These are phyloP conservation scores for Ypsolopha sequella DNA, from an alignment of 2,888 invertebrate species.

Conservation along the genomic window DNA sequence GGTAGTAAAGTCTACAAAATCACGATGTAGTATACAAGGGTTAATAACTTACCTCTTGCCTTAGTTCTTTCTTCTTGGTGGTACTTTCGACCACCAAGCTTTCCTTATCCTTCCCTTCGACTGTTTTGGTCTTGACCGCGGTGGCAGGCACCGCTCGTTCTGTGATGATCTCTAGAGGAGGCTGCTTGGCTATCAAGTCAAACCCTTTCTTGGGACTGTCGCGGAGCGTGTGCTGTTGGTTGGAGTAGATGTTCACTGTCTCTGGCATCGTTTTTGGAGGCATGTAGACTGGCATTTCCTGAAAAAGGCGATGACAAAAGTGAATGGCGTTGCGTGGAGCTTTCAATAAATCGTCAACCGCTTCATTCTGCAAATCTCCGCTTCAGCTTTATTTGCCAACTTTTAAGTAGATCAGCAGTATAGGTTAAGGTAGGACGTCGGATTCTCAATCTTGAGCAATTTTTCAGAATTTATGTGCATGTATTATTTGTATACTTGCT, in stretches of 20 bases:
- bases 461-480: too few relatives aligned
- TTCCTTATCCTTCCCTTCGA: not conserved
- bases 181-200: slow-evolving; percentile 18
- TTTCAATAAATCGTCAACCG: too few relatives aligned
- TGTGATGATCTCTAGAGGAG: slow-evolving; percentile 10
- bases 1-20: too few relatives aligned
- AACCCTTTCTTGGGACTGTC: slow-evolving; percentile 50
- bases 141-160: not conserved
- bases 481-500: too few relatives aligned
- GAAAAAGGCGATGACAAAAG: slow-evolving; percentile 1
- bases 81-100: slow-evolving; percentile 10
- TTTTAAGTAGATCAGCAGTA: too few relatives aligned
- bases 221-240: slow-evolving; percentile 38
- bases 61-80: slow-evolving; percentile 18
- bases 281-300: slow-evolving; percentile 40
- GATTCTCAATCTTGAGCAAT: too few relatives aligned
- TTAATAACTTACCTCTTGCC: slow-evolving; percentile 10
- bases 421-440: too few relatives aligned
- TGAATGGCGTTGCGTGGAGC: too few relatives aligned
- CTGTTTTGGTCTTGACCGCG: not conserved
- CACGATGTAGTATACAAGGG: not conserved
- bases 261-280: slow-evolving; percentile 51
- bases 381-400: too few relatives aligned
- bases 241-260: slow-evolving; percentile 35
- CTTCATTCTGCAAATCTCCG: too few relatives aligned